Conservation (phyloP, 2,888 invertebrate genomes). For the Drosophila crucigera region DNA sequence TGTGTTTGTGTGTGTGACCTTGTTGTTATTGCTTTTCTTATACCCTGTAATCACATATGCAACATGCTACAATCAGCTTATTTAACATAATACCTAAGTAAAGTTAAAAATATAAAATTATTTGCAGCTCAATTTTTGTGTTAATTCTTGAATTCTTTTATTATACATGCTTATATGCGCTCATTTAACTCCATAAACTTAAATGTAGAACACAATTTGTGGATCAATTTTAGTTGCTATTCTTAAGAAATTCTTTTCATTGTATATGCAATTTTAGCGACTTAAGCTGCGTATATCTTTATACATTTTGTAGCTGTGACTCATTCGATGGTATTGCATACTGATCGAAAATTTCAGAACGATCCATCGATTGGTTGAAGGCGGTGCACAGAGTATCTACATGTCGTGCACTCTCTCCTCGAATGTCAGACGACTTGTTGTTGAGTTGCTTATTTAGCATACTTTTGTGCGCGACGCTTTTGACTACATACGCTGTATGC, state of each 20-base stretch:
- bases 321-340: neutral
- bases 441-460: slow-evolving; percentile 76
- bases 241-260: neutral
- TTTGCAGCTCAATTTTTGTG: neutral
- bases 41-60: slow-evolving; percentile 15
- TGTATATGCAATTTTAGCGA: neutral
- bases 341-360: neutral
- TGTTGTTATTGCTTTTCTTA: slow-evolving; percentile 52
- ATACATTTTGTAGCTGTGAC: neutral
- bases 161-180: neutral
- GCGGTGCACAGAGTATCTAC: slow-evolving; percentile 8
- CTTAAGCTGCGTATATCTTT: neutral
- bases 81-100: neutral
- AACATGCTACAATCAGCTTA: neutral
- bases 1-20: slow-evolving; percentile 57
- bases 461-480: slow-evolving; percentile 58
- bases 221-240: neutral
- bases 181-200: neutral
- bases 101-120: neutral
- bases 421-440: slow-evolving; percentile 17
- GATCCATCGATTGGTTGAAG: neutral
- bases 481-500: slow-evolving; percentile 13
- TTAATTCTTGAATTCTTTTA: neutral
- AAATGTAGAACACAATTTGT: neutral
- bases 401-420: neutral